Percentiles rank a stretch among this genome's conserved stretches.
phyloP scores from a whole-genome alignment of 2,113 vertebrate genomes.

The Brienomyrus longianalis region DNA sequence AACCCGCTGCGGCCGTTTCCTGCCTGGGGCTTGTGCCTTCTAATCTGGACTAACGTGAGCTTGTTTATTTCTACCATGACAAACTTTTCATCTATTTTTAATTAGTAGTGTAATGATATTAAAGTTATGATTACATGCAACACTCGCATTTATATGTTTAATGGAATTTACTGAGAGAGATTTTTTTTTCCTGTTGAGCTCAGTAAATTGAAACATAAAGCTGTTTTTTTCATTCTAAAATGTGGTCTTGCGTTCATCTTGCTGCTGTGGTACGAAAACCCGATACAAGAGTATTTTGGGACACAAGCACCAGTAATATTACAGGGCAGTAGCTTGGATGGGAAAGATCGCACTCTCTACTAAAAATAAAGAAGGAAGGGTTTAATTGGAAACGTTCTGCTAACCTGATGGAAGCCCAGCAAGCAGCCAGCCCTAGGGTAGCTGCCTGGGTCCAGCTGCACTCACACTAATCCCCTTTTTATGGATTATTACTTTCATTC shows the following conservation, averaged over 20 bases:
- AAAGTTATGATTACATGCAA: conserved; percentile 3
- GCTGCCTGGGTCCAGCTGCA: not conserved
- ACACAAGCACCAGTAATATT: not conserved
- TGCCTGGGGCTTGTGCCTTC: not conserved
- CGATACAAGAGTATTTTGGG: not conserved
- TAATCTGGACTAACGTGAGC: not conserved
- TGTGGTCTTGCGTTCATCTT: not conserved
- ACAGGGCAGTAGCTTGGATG: not conserved
- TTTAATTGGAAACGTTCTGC: not conserved
- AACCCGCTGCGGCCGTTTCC: not conserved
- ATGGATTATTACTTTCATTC: conserved; percentile 18
- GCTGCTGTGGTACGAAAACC: not conserved
- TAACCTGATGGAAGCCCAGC: not conserved
- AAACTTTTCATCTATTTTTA: conserved; percentile 8
- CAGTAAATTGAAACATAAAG: not conserved
- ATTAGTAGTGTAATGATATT: not conserved
- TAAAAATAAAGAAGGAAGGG: not conserved
- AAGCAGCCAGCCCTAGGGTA: not conserved
- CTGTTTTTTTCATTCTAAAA: not conserved
- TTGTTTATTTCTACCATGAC: not conserved
- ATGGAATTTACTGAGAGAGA: not conserved
- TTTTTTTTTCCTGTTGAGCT: not conserved
- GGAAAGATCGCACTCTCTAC: not conserved
- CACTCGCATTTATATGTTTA: not conserved
- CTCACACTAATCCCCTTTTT: conserved; percentile 18